Conservation (phyloP, 2,797 vertebrate genomes). For the Chiloscyllium punctatum region DNA sequence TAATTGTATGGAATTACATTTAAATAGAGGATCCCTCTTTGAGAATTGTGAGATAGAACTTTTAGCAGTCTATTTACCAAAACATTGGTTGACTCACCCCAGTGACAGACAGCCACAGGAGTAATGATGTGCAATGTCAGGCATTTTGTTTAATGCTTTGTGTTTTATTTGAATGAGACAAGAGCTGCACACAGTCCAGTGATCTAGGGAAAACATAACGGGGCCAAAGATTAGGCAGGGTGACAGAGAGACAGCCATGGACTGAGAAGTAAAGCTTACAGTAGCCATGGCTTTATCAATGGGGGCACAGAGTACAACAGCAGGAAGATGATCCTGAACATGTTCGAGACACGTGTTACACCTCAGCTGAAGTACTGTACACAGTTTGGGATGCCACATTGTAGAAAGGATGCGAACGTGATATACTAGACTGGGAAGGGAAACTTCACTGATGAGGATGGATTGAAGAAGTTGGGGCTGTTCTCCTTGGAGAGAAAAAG, state of each 20-base stretch:
- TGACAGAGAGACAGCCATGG: background rate
- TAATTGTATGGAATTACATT: slow-evolving; percentile 21
- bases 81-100: background rate
- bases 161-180: background rate
- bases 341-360: no score
- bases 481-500: no score
- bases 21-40: background rate
- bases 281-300: no score
- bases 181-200: background rate
- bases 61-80: background rate
- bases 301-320: no score
- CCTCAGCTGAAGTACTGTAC: no score
- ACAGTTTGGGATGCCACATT: no score
- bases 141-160: background rate
- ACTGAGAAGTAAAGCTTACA: background rate
- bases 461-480: no score
- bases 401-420: no score
- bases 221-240: background rate
- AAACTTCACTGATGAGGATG: no score
- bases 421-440: no score
- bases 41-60: background rate
- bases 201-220: background rate
- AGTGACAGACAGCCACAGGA: background rate
- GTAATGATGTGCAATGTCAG: background rate
- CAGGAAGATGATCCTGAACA: no score